These are phyloP conservation scores for Vulpes lagopus DNA, from an alignment of 2,113 vertebrate species.

Conservation along the genomic window DNA sequence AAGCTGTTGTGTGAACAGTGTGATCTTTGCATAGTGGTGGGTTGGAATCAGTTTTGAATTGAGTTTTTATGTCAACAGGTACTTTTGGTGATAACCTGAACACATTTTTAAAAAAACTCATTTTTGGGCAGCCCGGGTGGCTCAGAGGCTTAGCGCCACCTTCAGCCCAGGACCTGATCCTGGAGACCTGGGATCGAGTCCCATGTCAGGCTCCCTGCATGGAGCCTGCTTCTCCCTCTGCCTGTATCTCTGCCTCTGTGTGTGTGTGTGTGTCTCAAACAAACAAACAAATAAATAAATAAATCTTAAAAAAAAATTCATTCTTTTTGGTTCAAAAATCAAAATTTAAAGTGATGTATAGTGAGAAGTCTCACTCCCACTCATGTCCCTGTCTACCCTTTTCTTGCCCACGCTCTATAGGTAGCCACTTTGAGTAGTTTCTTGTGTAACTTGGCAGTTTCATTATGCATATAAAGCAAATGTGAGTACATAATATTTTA, in stretches of 20 bases:
- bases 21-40: not conserved
- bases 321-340: not conserved
- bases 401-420: not conserved
- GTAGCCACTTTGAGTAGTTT: not conserved
- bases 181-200: too few relatives aligned
- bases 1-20: not conserved
- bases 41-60: not conserved
- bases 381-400: not conserved
- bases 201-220: too few relatives aligned
- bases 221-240: too few relatives aligned
- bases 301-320: too few relatives aligned
- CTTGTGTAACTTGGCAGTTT: not conserved
- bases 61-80: not conserved
- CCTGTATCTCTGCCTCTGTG: too few relatives aligned
- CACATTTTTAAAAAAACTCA: not conserved
- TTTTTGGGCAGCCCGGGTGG: too few relatives aligned
- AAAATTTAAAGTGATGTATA: not conserved
- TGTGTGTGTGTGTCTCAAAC: too few relatives aligned
- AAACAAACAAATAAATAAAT: too few relatives aligned
- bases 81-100: slow-evolving; percentile 5
- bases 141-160: too few relatives aligned
- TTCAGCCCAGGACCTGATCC: too few relatives aligned
- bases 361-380: not conserved
- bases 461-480: not conserved
- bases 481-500: not conserved